These are phyloP conservation scores for Polyommatus iphigenia DNA, from an alignment of 2,888 invertebrate genomes.

Conservation along the genomic window DNA sequence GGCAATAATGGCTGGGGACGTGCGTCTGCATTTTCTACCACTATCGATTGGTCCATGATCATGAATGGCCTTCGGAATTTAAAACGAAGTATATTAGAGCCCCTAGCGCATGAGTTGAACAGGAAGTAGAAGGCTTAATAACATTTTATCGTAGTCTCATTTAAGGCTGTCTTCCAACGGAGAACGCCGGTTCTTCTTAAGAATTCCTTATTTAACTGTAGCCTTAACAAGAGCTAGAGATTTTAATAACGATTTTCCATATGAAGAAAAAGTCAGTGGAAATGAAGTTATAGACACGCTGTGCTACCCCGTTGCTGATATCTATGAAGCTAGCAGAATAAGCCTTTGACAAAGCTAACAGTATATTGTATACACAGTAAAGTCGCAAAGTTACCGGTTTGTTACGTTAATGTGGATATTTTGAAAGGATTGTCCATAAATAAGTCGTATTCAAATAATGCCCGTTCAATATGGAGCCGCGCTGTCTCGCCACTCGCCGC, in stretches of 20 bases:
- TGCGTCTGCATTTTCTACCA: conserved; percentile 46
- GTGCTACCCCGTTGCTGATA: too few species aligned
- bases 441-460: conserved; percentile 45
- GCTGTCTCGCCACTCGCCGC: conserved; percentile 61
- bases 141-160: neutral
- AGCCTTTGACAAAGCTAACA: neutral
- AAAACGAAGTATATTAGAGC: neutral
- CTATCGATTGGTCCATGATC: conserved; percentile 33
- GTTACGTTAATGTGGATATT: conserved; percentile 4
- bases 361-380: neutral
- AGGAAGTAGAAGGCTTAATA: too few species aligned
- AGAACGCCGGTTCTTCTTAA: neutral
- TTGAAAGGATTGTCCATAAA: conserved; percentile 31
- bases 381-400: neutral
- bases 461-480: conserved; percentile 58
- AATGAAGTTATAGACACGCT: too few species aligned
- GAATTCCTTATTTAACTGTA: too few species aligned
- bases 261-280: too few species aligned
- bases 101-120: neutral
- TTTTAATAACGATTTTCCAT: too few species aligned
- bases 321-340: too few species aligned
- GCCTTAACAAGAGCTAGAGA: too few species aligned
- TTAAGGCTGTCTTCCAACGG: neutral
- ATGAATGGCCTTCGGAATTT: neutral
- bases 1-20: conserved; percentile 36